Evolutionary conservation across 1,140 invertebrate genomes (phyloP), one percentile per base, ranked within the genome.

Genomic region (Magallana angulata): DNA sequence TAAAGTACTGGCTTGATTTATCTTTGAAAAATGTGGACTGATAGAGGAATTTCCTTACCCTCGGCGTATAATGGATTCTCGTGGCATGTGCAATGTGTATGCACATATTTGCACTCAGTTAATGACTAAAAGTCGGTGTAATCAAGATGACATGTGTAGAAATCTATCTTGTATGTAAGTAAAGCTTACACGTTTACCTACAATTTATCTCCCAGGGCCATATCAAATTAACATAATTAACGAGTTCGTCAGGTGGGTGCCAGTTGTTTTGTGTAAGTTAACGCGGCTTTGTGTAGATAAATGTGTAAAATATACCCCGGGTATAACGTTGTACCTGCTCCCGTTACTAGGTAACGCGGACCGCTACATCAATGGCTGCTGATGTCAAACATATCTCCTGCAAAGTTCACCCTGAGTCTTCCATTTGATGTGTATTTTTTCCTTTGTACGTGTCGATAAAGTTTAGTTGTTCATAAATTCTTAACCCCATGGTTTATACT

Each of bases 181-280:
- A 71, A 24, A 11, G 36, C 36, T 18, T 71, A 24, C 9, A 30
- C 68, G 68, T 30, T 9, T 36, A 18, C 36, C 1, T 12, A 11
- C 11, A 11, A 30, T 71, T 30, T 24, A 71, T 71, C 68, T 71
- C 68, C 18, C 18, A 24, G 68, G 68, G 68, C 7, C 68, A 71
- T 71, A 71, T 71, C 68, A 11, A 71, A 71, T 71, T 71, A 30
- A 7, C 68, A 71, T 24, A 71, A 71, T 71, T 71, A 71, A 71
- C 68, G 68, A 71, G 8, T 71, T 71, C 68, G 24, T 30, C 6
- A 8, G n/a, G 68, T 2, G 24, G 68, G 36, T 30, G 36, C 36
- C 9, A 30, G n/a, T 30, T 71, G 68, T 71, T 7, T 30, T 71
- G 68, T 71, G 24, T 24, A 71, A 71, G 24, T 36, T 24, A 71